Evolutionary conservation across 2,113 vertebrate genomes (phyloP).

Genomic region (Morone chrysops): DNA sequence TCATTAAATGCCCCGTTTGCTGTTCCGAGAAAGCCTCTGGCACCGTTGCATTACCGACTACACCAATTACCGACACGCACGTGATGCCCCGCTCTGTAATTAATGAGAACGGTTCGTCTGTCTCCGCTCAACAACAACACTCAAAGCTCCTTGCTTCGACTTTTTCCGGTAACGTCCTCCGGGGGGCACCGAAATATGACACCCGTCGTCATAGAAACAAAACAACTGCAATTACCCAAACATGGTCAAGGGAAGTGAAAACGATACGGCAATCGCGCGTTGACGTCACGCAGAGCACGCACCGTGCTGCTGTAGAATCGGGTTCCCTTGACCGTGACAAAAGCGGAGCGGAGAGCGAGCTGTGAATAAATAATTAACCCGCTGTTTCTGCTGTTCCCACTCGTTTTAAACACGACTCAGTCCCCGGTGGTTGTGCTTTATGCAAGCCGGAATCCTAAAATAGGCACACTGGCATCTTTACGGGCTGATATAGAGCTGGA

Average conservation of each 20-base stretch:
- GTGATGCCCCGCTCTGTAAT: background rate
- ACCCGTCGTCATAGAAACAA: constrained; percentile 79
- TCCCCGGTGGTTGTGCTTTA: constrained; percentile 24
- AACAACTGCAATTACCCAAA: constrained; percentile 80
- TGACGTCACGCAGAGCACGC: constrained; percentile 73
- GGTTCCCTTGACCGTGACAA: constrained; percentile 66
- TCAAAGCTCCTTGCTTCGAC: background rate
- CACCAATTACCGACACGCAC: constrained; percentile 21
- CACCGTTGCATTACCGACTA: background rate
- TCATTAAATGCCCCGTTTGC: background rate
- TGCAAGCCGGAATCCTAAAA: constrained; percentile 46
- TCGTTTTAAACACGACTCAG: constrained; percentile 43
- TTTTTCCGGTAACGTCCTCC: constrained; percentile 70
- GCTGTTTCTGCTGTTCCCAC: constrained; percentile 60
- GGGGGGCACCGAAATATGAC: constrained; percentile 47
- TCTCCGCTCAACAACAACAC: constrained; percentile 10
- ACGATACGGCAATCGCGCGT: constrained; percentile 47
- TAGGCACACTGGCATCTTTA: constrained; percentile 30
- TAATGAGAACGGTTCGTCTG: constrained; percentile 7
- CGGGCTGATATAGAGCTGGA: background rate
- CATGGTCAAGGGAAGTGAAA: constrained; percentile 79
- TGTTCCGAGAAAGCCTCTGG: constrained; percentile 47
- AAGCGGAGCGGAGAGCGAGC: constrained; percentile 40
- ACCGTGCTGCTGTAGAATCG: constrained; percentile 35
- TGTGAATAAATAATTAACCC: constrained; percentile 74